Conservation (phyloP, 1,140 invertebrate genomes). For the Musca domestica region DNA sequence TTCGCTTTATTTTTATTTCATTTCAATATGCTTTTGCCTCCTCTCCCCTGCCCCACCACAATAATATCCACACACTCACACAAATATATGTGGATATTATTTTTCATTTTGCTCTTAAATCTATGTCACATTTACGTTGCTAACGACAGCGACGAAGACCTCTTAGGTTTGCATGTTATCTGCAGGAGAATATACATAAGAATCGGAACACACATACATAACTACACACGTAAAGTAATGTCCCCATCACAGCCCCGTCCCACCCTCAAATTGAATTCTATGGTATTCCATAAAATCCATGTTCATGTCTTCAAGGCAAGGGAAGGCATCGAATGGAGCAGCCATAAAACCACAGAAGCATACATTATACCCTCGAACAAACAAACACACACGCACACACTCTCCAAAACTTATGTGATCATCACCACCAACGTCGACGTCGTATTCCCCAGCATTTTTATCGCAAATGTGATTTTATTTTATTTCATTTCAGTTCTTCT, state of each 20-base stretch:
- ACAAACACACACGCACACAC: conserved; percentile 5
- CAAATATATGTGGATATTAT: not conserved
- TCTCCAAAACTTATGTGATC: conserved; percentile 9
- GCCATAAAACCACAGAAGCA: conserved; percentile 8
- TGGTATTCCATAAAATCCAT: too few relatives aligned
- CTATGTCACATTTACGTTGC: conserved; percentile 8
- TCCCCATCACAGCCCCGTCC: too few relatives aligned
- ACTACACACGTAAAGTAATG: not conserved
- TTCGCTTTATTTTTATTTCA: not conserved
- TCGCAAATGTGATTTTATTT: conserved; percentile 3
- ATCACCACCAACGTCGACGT: not conserved
- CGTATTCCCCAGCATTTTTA: not conserved
- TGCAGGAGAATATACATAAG: not conserved
- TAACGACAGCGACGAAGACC: conserved; percentile 4
- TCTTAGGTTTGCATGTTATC: conserved; percentile 15
- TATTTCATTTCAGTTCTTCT: too few relatives aligned
- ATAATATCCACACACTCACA: not conserved
- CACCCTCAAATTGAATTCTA: too few relatives aligned
- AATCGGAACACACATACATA: not conserved
- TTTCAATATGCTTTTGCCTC: not conserved
- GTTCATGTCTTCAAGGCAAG: too few relatives aligned
- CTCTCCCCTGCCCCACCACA: too few relatives aligned
- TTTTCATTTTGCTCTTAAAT: conserved; percentile 9
- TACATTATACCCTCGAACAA: conserved; percentile 3
- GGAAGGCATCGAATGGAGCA: not conserved